phyloP scores from a whole-genome alignment of 1,140 invertebrate genomes.

The Trichonephila clavata region DNA sequence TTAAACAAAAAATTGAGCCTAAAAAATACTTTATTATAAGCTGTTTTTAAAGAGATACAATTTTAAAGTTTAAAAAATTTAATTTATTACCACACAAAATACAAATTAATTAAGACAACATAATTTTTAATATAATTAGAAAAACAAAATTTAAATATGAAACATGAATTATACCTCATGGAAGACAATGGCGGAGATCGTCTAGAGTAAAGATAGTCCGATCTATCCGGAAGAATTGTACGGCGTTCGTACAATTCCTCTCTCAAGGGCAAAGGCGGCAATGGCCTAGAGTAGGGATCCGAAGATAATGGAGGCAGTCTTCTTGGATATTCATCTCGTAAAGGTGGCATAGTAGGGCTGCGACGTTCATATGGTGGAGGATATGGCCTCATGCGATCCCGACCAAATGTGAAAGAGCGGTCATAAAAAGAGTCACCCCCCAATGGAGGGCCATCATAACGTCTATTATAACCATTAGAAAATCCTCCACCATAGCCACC shows the following conservation, averaged over 20 bases:
- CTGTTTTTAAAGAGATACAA: too few relatives aligned
- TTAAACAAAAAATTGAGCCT: too few relatives aligned
- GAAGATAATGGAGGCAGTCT: constrained; percentile 48
- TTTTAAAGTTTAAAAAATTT: too few relatives aligned
- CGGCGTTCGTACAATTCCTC: constrained; percentile 75
- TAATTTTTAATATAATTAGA: background rate
- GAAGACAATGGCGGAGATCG: constrained; percentile 67
- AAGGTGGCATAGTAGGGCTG: constrained; percentile 20
- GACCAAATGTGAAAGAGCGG: constrained; percentile 61
- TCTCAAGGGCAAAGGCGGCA: constrained; percentile 57
- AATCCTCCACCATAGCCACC: constrained; percentile 69
- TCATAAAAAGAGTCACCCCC: constrained; percentile 73
- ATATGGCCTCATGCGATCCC: constrained; percentile 68
- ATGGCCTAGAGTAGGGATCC: constrained; percentile 63
- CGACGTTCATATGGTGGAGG: constrained; percentile 70
- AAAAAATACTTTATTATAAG: too few relatives aligned
- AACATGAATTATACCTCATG: constrained; percentile 37
- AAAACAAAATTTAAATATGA: background rate
- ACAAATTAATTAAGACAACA: too few relatives aligned
- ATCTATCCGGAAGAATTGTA: constrained; percentile 42
- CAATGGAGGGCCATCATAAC: constrained; percentile 66
- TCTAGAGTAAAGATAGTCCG: constrained; percentile 72
- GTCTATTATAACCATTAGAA: constrained; percentile 52
- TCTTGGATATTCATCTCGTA: constrained; percentile 23
- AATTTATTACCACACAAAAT: too few relatives aligned